A percentile compares a stretch with the other conserved stretches of the same genome.
Conservation (phyloP, 1,140 invertebrate genomes). For the Gonioctena quinquepunctata region DNA sequence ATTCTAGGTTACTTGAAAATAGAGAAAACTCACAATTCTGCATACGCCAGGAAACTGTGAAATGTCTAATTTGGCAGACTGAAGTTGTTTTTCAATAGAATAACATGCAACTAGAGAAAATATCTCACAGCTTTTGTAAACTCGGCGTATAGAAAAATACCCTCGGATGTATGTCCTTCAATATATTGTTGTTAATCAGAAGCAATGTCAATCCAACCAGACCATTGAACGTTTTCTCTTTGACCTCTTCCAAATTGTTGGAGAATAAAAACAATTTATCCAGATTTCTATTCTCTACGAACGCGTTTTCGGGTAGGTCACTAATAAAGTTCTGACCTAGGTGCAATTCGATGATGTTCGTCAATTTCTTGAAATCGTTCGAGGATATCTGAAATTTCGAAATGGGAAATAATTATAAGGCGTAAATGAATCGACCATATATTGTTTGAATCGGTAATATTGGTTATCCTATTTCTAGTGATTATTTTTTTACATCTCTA, state of each 20-base stretch:
- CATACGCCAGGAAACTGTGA: too few relatives aligned
- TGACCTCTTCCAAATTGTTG: constrained; percentile 50
- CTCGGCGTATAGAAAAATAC: constrained; percentile 46
- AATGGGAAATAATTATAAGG: too few relatives aligned
- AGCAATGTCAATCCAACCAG: constrained; percentile 47
- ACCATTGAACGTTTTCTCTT: constrained; percentile 45
- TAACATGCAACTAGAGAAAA: neutral
- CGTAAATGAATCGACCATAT: too few relatives aligned
- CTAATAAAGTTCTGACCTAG: constrained; percentile 49
- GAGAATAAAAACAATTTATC: constrained; percentile 52
- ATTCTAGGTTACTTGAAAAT: too few relatives aligned
- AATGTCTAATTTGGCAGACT: too few relatives aligned
- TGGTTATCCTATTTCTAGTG: too few relatives aligned
- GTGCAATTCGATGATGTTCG: constrained; percentile 46
- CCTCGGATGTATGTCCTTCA: constrained; percentile 42
- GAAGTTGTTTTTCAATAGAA: too few relatives aligned
- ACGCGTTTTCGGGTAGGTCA: constrained; percentile 46
- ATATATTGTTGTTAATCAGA: constrained; percentile 51
- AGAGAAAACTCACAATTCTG: too few relatives aligned
- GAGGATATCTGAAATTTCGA: constrained; percentile 42
- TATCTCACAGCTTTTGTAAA: constrained; percentile 50
- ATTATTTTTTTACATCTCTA: too few relatives aligned
- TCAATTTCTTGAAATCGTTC: constrained; percentile 43
- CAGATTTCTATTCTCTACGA: constrained; percentile 39
- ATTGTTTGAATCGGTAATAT: too few relatives aligned